Base-by-base conservation (phyloP, 2,797 vertebrate genomes). In the Anolis apletophallus region DNA sequence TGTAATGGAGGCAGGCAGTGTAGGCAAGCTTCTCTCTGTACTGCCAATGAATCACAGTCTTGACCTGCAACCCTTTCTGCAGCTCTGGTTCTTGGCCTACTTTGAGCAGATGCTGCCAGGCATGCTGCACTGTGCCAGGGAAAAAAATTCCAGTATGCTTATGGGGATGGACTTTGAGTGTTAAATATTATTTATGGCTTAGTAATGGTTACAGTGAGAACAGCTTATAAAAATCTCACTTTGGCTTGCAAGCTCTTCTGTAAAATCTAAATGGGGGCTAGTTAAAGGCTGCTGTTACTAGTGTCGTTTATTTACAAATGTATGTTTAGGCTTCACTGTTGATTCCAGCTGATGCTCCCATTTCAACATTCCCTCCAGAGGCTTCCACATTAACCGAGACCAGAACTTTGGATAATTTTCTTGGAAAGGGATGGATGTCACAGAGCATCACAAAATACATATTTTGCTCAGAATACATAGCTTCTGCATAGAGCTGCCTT, bases 361-460 rank as follows among this genome's bases (percentile, higher is more conserved):
- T 88, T 85, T 85, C 57, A 5, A 61, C 85, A 11, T 32, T 89
- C 64, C 74, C 86, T 79, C 32, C 85, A 93, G 89, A 92, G 73
- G 80, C n/a, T 83, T 1, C 1, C 72, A 87, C 32, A 80, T 81
- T 83, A 84, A 89, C 32, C 34, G 50, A 90, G 89, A 93, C 83
- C 81, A 92, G 88, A 93, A 91, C 93, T 83, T 93, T 61, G 83
- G 86, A 91, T 89, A 92, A 85, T 91, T 93, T 91, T 91, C 88
- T 57, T 90, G 86, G 84, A 91, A 61, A 74, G 85, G 80, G 36
- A 50, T 86, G 14, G 68, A 87, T 83, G 86, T 86, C 72, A 79
- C 68, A 88, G 72, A 85, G 34, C 85, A 81, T 91, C 85, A 85
- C 73, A 23, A 87, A 88, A 90, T 85, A 93, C 81, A 92, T 57